phyloP scores from a whole-genome alignment of 2,888 invertebrate genomes.

The Ernsta delagoae region DNA sequence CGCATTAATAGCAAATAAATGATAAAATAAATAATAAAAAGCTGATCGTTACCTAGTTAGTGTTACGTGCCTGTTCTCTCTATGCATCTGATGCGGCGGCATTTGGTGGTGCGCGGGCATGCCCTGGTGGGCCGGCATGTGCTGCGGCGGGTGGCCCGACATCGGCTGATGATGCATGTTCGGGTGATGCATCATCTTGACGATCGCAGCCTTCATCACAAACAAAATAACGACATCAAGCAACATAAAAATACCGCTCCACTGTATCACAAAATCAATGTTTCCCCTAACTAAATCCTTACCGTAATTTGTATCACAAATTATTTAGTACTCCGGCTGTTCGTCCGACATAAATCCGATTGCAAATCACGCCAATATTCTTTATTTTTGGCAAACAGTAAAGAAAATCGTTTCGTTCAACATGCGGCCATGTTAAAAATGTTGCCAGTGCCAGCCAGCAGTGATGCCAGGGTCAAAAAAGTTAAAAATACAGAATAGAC shows the following conservation, averaged over 20 bases:
- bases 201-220: constrained; percentile 66
- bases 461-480: too few relatives aligned
- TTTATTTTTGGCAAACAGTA: constrained; percentile 89
- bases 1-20: constrained; percentile 56
- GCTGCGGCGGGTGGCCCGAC: constrained; percentile 81
- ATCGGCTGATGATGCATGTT: constrained; percentile 84
- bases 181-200: constrained; percentile 84
- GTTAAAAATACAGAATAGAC: too few relatives aligned
- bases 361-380: constrained; percentile 65
- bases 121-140: constrained; percentile 75
- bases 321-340: constrained; percentile 60
- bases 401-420: constrained; percentile 91
- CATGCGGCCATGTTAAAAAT: constrained; percentile 93
- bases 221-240: constrained; percentile 63
- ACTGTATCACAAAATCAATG: constrained; percentile 11
- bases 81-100: constrained; percentile 87
- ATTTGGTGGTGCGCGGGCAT: constrained; percentile 84
- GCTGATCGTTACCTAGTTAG: constrained; percentile 78
- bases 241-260: constrained; percentile 67
- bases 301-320: constrained; percentile 63
- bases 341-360: constrained; percentile 72
- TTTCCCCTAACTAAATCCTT: constrained; percentile 45
- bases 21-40: constrained; percentile 55
- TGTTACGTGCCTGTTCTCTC: constrained; percentile 86
- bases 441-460: constrained; percentile 50